Base-by-base conservation (phyloP, 2,797 vertebrate genomes). In the Meda fulgida region DNA sequence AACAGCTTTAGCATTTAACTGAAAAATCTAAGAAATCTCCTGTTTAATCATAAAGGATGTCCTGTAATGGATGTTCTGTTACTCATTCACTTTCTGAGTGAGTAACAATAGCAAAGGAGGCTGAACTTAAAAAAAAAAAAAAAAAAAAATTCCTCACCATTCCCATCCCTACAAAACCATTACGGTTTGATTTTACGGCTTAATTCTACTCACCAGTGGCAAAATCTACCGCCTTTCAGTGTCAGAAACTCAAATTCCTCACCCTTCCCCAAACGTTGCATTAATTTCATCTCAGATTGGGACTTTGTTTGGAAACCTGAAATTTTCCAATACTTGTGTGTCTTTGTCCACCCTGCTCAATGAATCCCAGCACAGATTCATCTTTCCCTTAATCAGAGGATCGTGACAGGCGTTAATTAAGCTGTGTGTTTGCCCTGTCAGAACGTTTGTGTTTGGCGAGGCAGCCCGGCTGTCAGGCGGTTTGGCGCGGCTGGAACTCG, bases 351-450 rank as follows among this genome's bases (percentile, higher is more conserved):
- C 11, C 65, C 78, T 18, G 66, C 7, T 40, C 82, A 63, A 63
- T 86, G 78, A 87, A 34, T 66, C 29, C 53, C 34, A 0, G 16
- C 55, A 14, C 36, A 40, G 72, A 88, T 87, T 88, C 71, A 89
- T 87, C 84, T 86, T 87, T 63, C 60, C 48, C 63, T 83, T 84
- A 81, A 87, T 89, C 86, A 73, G 70, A 78, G 75, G 43, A 71
- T 65, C 43, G 84, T 88, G 89, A 89, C 87, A 63, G 79, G 83
- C 80, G 21, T 89, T 89, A 89, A 89, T 88, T 83, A 88, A 91
- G 89, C 87, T 87, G 81, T 89, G 86, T 89, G 87, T 94, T 95
- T 95, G 93, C 91, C 89, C 87, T 92, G 89, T 94, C 95, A 94
- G 78, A 83, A 48, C 48, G 38, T 70, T 78, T 70, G 84, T 95